Conservation (phyloP, 2,888 invertebrate species). For the Orthosia gracilis region DNA sequence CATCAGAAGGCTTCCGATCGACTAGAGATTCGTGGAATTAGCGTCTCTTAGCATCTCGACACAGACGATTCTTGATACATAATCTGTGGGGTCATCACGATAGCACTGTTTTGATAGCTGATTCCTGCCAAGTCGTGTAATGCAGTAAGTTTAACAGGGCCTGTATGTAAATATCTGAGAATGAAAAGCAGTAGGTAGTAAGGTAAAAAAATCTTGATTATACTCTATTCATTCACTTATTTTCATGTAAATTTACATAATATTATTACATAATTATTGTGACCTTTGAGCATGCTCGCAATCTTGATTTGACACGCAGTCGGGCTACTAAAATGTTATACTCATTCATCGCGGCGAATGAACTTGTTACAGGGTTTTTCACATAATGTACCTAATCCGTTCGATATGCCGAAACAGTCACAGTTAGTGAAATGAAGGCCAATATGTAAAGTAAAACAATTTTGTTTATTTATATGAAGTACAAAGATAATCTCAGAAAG, state of each 20-base stretch:
- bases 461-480: no score
- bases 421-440: no score
- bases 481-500: no score
- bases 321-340: neutral
- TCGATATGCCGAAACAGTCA: neutral
- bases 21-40: no score
- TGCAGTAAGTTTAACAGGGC: neutral
- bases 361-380: conserved; percentile 13
- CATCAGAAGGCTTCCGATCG: no score
- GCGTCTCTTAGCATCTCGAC: no score
- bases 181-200: neutral
- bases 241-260: conserved; percentile 13
- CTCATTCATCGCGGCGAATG: conserved; percentile 39
- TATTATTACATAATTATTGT: conserved; percentile 22
- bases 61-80: no score
- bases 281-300: conserved; percentile 10
- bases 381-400: neutral
- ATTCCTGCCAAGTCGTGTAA: no score
- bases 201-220: neutral
- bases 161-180: neutral
- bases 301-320: conserved; percentile 41
- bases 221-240: conserved; percentile 26
- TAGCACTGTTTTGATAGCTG: no score
- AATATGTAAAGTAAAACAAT: no score
- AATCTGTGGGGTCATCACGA: no score